Evolutionary conservation across 2,113 vertebrate genomes (phyloP), one percentile per base, ranked within the genome.

Genomic region (Chrysochloris asiatica): DNA sequence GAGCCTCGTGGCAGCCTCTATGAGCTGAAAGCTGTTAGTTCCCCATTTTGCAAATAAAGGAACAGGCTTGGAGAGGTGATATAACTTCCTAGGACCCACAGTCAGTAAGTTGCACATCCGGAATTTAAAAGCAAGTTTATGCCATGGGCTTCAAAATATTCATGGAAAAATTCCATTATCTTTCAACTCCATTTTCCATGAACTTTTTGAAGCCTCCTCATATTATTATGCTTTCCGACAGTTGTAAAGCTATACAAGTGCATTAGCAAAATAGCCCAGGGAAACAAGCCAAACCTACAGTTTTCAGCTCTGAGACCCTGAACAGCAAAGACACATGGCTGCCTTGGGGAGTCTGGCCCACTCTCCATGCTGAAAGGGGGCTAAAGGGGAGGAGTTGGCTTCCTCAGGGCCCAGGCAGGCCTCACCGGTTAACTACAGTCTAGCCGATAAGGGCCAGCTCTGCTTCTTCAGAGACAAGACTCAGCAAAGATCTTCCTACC

Each of bases 401-500:
- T 80, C 54, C 71, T 47, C 28, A 10, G 48, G 50, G 48, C 28
- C 59, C 48, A 45, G 14, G 45, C 2, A 5, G 76, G 38, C 26
- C 79, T 76, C 16, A 1, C 0, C 24, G 47, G 50, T 38, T 80
- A 82, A 43, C 38, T 71, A n/a, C 45, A 36, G 11, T 24, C 61
- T 28, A 63, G 47, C 45, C 36, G n/a, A 41, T 2, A 0, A 43
- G 75, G 30, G 36, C 45, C 48, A 79, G 48, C 38, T 59, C 47
- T 52, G 63, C 59, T 67, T 36, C 52, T 36, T 67, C 0, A 1
- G 71, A 82, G 79, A 82, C 22, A 48, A 94, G 79, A 93, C 75
- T 93, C 63, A 47, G 78, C 75, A 54, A 81, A 92, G 63, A 67
- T 17, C 84, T 41, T 86, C 63, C 86, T 22, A 21, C n/a, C 21